Evolutionary conservation across 2,113 vertebrate species (phyloP).

Genomic region (Charadrius vociferus): DNA sequence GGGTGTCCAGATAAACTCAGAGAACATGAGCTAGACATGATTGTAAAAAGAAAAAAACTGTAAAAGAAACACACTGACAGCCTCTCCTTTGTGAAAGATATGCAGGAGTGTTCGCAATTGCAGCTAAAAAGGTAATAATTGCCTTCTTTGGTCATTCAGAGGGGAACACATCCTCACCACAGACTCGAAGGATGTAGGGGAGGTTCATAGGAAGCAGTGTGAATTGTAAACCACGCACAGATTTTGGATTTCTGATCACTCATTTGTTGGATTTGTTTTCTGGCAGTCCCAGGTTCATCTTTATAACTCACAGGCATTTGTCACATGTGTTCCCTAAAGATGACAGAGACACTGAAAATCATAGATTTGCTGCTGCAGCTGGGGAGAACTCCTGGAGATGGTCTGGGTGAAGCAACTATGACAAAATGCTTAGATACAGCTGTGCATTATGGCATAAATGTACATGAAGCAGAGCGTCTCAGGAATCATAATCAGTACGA

Average conservation of each 20-base stretch:
- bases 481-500: background rate
- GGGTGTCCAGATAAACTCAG: background rate
- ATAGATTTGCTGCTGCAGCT: background rate
- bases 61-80: background rate
- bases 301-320: background rate
- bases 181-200: background rate
- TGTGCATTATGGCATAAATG: background rate
- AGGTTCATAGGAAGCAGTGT: rapidly evolving
- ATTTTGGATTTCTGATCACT: background rate
- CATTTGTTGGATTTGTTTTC: background rate
- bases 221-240: background rate
- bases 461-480: background rate
- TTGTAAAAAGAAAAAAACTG: background rate
- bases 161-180: background rate
- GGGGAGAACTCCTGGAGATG: rapidly evolving
- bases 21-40: background rate
- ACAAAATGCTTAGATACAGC: background rate
- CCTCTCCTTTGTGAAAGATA: background rate
- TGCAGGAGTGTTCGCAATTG: background rate
- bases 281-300: background rate
- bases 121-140: background rate
- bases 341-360: background rate
- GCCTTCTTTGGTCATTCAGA: background rate
- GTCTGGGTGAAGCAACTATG: background rate
- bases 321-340: background rate